A percentile compares a stretch with the other conserved stretches of the same genome.
phyloP scores from a whole-genome alignment of 2,113 vertebrate genomes.

The Falco punctatus region DNA sequence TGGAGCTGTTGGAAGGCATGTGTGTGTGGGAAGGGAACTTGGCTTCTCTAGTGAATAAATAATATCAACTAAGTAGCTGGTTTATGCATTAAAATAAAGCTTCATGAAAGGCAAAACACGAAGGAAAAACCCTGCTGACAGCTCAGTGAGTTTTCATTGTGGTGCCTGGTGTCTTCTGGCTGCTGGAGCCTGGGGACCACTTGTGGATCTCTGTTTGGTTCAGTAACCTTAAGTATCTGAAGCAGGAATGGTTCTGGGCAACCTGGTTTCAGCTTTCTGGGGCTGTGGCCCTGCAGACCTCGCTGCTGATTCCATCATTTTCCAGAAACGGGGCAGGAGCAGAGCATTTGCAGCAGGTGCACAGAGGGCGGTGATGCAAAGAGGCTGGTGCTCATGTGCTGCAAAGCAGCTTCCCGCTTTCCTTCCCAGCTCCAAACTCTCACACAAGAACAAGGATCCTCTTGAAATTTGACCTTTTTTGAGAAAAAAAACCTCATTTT shows the following conservation, averaged over 20 bases:
- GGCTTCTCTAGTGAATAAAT: not conserved
- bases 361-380: not conserved
- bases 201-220: not conserved
- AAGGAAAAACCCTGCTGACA: not conserved
- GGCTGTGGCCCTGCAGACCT: not conserved
- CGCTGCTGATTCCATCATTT: not conserved
- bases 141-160: rapidly evolving
- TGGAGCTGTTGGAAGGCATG: not conserved
- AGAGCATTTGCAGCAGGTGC: rapidly evolving
- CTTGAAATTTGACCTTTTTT: not conserved
- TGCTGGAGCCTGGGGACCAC: not conserved
- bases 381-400: not conserved
- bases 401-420: not conserved
- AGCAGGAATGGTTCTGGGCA: not conserved
- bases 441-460: not conserved
- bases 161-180: not conserved
- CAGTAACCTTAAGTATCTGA: not conserved
- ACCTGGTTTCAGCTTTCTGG: not conserved
- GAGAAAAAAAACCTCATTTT: not conserved
- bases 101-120: not conserved
- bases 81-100: not conserved
- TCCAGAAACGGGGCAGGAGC: not conserved
- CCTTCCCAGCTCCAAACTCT: not conserved
- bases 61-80: not conserved
- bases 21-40: conserved; percentile 7